phyloP scores from a whole-genome alignment of 1,140 invertebrate genomes.

The Leptonema lineaticorne region DNA sequence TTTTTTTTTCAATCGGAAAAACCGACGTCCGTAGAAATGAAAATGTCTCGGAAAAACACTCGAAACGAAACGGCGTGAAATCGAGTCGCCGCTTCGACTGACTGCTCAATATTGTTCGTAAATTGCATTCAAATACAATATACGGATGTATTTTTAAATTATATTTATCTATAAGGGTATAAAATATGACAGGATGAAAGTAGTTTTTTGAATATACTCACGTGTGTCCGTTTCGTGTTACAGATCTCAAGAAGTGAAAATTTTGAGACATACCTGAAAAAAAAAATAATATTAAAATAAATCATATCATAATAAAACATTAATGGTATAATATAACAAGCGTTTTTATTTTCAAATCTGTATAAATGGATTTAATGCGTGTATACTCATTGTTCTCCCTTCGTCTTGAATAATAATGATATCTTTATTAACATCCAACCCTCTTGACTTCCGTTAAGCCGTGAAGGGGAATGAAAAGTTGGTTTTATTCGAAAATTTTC shows the following conservation, averaged over 20 bases:
- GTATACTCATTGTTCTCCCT: neutral
- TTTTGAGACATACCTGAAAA: constrained; percentile 18
- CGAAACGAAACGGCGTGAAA: neutral
- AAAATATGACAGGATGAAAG: neutral
- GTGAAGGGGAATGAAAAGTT: no score
- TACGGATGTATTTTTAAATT: neutral
- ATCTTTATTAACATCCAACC: neutral
- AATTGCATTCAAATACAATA: neutral
- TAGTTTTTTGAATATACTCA: neutral
- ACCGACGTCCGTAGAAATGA: no score
- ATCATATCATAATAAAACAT: no score
- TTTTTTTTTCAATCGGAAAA: no score
- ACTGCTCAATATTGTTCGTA: neutral
- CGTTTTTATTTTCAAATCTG: no score
- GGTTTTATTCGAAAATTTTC: neutral
- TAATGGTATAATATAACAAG: no score
- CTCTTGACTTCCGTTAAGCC: neutral
- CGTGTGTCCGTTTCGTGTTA: no score
- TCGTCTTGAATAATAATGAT: neutral
- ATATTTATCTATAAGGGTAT: neutral
- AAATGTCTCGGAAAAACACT: neutral
- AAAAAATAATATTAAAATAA: neutral
- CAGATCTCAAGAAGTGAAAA: no score
- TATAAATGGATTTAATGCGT: no score
- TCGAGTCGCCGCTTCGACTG: neutral